These are phyloP conservation scores for Anagrus nilaparvatae DNA, from an alignment of 1,140 invertebrate genomes.

Conservation along the genomic window DNA sequence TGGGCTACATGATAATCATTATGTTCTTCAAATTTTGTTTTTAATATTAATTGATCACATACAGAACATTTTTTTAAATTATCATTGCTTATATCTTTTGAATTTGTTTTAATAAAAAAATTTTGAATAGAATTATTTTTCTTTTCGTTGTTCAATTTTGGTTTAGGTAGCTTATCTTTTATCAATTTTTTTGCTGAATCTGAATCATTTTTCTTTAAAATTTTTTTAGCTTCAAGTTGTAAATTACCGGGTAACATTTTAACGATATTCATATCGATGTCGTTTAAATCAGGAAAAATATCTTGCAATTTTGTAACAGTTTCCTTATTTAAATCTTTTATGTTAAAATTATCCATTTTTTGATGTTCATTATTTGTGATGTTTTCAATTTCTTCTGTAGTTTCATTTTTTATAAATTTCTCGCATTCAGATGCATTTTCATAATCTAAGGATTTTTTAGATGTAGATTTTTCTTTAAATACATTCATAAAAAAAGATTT, in stretches of 20 bases:
- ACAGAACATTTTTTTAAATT: constrained; percentile 46
- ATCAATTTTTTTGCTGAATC: too few species aligned
- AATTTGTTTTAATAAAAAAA: constrained; percentile 28
- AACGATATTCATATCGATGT: constrained; percentile 37
- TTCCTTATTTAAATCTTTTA: constrained; percentile 2
- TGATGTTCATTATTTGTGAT: neutral
- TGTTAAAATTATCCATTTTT: neutral
- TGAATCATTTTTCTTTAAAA: constrained; percentile 21
- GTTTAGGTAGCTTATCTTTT: constrained; percentile 18
- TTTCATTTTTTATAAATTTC: neutral
- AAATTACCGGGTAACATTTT: constrained; percentile 33
- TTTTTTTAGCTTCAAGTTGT: constrained; percentile 30
- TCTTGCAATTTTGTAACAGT: constrained; percentile 32
- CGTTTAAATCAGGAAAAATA: constrained; percentile 41
- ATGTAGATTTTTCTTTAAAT: constrained; percentile 21
- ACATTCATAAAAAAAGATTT: constrained; percentile 34
- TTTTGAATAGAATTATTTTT: constrained; percentile 23
- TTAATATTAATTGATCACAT: constrained; percentile 49
- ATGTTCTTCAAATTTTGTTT: constrained; percentile 51
- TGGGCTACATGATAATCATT: constrained; percentile 62
- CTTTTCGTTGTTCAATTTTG: constrained; percentile 9
- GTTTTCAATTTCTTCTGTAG: neutral
- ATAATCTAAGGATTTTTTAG: neutral
- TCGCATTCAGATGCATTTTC: neutral
- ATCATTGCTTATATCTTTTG: constrained; percentile 2